Percentiles rank a stretch among this genome's conserved stretches.
Conservation (phyloP, 2,797 vertebrate species). For the Enteromius viviparus region DNA sequence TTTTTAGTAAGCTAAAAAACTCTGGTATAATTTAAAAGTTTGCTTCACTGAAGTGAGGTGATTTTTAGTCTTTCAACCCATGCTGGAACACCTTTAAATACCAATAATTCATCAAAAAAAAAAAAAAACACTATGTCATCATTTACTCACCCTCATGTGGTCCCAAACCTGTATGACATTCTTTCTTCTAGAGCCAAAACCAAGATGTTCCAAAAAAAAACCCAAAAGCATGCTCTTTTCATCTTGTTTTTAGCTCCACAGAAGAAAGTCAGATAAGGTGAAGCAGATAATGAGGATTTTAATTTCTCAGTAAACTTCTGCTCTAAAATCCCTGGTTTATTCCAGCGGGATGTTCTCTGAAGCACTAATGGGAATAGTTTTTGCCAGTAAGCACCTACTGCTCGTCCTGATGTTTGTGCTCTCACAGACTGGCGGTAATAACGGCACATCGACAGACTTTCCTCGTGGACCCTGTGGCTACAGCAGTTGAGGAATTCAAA, state of each 20-base stretch:
- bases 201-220: background rate
- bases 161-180: background rate
- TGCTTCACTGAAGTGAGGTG: background rate
- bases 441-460: background rate
- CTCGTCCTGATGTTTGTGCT: background rate
- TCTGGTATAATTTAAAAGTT: background rate
- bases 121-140: background rate
- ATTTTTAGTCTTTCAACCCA: background rate
- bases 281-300: background rate
- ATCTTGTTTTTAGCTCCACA: background rate
- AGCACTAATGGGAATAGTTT: background rate
- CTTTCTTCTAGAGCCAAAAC: background rate
- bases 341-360: background rate
- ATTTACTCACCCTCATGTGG: background rate
- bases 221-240: background rate
- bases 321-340: background rate
- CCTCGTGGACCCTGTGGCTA: background rate
- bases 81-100: background rate
- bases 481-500: constrained; percentile 18
- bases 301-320: background rate
- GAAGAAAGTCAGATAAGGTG: background rate
- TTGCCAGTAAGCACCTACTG: background rate
- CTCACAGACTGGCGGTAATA: background rate
- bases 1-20: background rate
- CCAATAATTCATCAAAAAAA: background rate